Conservation (phyloP, 2,888 invertebrate species). For the Aporophyla lueneburgensis region DNA sequence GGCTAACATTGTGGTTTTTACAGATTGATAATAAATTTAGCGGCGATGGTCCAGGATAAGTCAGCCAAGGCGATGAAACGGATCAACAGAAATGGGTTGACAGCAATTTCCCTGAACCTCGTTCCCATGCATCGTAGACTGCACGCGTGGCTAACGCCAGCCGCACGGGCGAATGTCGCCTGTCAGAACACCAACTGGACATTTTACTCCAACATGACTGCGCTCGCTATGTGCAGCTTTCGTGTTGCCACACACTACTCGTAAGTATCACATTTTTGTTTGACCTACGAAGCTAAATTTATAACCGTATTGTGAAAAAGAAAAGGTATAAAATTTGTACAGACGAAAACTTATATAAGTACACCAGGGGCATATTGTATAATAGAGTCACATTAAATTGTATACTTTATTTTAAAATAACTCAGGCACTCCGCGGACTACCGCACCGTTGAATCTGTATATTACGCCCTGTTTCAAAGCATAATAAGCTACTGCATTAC, state of each 20-base stretch:
- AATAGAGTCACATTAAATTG: too few relatives aligned
- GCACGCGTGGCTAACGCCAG: conserved; percentile 12
- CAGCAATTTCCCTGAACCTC: background rate
- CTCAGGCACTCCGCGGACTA: too few relatives aligned
- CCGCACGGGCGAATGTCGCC: background rate
- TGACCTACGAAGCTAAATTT: too few relatives aligned
- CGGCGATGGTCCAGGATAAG: background rate
- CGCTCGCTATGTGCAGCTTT: conserved; percentile 1
- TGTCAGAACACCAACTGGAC: background rate
- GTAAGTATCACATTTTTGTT: conserved; percentile 1
- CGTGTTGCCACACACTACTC: background rate
- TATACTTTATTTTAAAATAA: too few relatives aligned
- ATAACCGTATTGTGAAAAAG: background rate
- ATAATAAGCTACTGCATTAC: too few relatives aligned
- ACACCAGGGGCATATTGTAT: too few relatives aligned
- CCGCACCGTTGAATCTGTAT: too few relatives aligned
- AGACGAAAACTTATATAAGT: too few relatives aligned
- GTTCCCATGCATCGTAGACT: background rate
- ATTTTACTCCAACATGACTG: conserved; percentile 1
- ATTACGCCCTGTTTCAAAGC: too few relatives aligned
- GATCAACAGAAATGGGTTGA: background rate
- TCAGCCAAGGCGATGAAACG: background rate
- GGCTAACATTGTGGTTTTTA: background rate
- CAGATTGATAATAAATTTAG: conserved; percentile 7
- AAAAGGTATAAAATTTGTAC: too few relatives aligned